Evolutionary conservation across 2,888 invertebrate species (phyloP).

Genomic region (Apoda limacodes): DNA sequence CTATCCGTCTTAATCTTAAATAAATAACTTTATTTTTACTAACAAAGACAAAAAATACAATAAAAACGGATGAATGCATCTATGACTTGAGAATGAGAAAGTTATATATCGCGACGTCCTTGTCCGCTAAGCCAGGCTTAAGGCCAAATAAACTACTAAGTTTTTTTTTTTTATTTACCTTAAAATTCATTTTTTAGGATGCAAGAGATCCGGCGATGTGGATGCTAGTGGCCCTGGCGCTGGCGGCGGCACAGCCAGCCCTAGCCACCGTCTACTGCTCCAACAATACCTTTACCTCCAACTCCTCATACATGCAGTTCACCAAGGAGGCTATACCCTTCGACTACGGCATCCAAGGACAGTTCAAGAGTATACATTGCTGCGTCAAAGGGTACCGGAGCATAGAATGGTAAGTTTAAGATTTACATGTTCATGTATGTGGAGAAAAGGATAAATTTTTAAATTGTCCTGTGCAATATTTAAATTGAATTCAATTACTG

Average conservation of each 20-base stretch:
- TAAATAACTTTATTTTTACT: too few species aligned
- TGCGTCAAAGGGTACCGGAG: conserved; percentile 82
- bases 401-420: conserved; percentile 86
- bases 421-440: too few species aligned
- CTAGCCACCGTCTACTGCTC: conserved; percentile 68
- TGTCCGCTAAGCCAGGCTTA: too few species aligned
- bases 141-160: too few species aligned
- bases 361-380: conserved; percentile 82
- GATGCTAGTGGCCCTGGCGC: conserved; percentile 32
- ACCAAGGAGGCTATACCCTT: conserved; percentile 77
- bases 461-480: too few species aligned
- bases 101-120: too few species aligned
- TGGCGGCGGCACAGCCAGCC: conserved; percentile 28
- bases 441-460: too few species aligned
- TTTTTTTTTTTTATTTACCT: conserved; percentile 21
- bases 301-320: conserved; percentile 76
- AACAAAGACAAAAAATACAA: too few species aligned
- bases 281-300: conserved; percentile 65
- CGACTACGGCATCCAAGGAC: conserved; percentile 76
- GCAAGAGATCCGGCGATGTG: conserved; percentile 39
- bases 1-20: too few species aligned
- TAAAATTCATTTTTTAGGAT: conserved; percentile 11
- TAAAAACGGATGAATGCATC: too few species aligned
- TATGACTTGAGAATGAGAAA: too few species aligned
- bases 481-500: too few species aligned